A percentile compares a stretch with the other conserved stretches of the same genome.
These are phyloP conservation scores for Emydoidea blandingii DNA, from an alignment of 2,797 vertebrate genomes.

Conservation along the genomic window DNA sequence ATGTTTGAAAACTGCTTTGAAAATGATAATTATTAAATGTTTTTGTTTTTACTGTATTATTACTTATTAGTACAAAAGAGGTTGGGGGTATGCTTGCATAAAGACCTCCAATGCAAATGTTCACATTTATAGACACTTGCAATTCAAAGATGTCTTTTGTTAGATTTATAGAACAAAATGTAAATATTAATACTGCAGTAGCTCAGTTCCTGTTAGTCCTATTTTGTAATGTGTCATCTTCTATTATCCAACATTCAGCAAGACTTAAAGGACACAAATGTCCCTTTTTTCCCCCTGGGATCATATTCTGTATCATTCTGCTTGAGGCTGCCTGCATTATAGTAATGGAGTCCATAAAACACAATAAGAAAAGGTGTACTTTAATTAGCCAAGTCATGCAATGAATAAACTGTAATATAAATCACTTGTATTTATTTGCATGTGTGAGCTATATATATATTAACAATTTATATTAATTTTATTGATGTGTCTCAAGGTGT, in stretches of 20 bases:
- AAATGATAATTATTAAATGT: not conserved
- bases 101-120: not conserved
- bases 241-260: constrained; percentile 5
- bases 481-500: not conserved
- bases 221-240: not conserved
- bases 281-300: not conserved
- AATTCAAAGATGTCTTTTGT: not conserved
- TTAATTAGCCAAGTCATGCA: constrained; percentile 69
- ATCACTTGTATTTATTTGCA: constrained; percentile 64
- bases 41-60: not conserved
- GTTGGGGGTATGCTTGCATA: not conserved
- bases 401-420: constrained; percentile 61
- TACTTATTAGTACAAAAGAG: not conserved
- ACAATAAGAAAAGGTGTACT: constrained; percentile 65
- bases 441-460: constrained; percentile 5
- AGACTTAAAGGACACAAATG: constrained; percentile 12
- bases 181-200: not conserved
- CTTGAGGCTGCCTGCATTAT: constrained; percentile 55
- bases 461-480: constrained; percentile 43
- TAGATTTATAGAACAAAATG: not conserved
- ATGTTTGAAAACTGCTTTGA: not conserved
- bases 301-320: constrained; percentile 37
- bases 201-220: not conserved
- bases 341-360: constrained; percentile 69
- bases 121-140: not conserved